Evolutionary conservation across 2,888 invertebrate genomes (phyloP), one percentile per base, ranked within the genome.

Genomic region (Pterostichus niger): DNA sequence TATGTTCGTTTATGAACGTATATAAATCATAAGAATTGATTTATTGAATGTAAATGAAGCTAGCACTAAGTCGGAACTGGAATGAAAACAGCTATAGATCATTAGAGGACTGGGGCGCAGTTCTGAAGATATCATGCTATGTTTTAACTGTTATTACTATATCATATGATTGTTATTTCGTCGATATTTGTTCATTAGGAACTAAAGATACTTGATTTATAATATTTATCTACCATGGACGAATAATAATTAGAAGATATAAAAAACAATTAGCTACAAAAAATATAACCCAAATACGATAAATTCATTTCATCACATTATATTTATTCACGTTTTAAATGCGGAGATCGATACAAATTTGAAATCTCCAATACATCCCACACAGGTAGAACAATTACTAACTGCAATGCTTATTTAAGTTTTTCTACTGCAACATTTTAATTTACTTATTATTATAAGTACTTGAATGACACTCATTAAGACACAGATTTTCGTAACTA

Each of bases 1-100:
- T 4, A 24, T 33, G 75, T 75, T 49, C 52, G 6, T 49, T 52
- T 49, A 52, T 13, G 75, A 15, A 52, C 13, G 2, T 33, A 7
- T 75, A 75, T 75, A 75, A 75, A 75, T 75, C 75, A 75, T 75
- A 13, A 52, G 35, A 10, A n/a, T 75, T 75, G 75, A 75, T 75
- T 75, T 75, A 75, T 75, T 33, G 52, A 75, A 75, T 75, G 75
- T 75, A 52, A 24, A 31, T 31, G 52, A 75, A 75, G 40, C 75
- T 24, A 52, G 75, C 49, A 49, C 52, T 13, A 24, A n/a, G 52
- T 75, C 75, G 75, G 75, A 75, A 75, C 75, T 75, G 40, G 11
- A 75, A 75, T 52, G 33, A 75, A 75, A 17, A 49, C 15, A 35
- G 75, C 52, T 33, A 75, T 75, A 75, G n/a, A 52, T 75, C 75